A percentile compares a stretch with the other conserved stretches of the same genome.
phyloP scores from a whole-genome alignment of 2,113 vertebrate species.

The Rissa tridactyla region DNA sequence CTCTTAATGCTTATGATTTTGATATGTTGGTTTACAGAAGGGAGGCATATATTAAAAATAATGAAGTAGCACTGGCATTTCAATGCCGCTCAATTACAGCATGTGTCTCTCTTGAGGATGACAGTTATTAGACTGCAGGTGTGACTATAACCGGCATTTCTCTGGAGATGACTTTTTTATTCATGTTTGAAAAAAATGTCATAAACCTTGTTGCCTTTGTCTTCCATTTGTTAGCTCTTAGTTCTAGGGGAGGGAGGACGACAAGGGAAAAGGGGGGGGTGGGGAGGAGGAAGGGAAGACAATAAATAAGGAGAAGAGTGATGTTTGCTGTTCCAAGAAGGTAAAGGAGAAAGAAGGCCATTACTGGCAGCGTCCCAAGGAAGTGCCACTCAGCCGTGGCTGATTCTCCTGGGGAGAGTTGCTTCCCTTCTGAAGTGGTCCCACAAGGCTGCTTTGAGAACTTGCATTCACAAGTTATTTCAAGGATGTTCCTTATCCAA shows the following conservation, averaged over 20 bases:
- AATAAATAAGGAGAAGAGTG: background rate
- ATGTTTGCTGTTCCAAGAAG: background rate
- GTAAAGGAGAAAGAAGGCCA: background rate
- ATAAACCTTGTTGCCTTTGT: background rate
- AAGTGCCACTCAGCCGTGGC: background rate
- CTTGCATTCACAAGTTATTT: slow-evolving; percentile 3
- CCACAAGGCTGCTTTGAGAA: background rate
- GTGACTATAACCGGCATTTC: background rate
- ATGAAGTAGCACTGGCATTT: slow-evolving; percentile 52
- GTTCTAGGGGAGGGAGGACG: background rate
- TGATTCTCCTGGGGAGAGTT: background rate
- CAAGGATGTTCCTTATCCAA: slow-evolving; percentile 31
- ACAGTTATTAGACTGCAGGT: slow-evolving; percentile 6
- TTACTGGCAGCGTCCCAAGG: background rate
- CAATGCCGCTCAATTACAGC: slow-evolving; percentile 2
- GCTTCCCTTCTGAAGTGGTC: background rate
- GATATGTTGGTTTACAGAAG: slow-evolving; percentile 41
- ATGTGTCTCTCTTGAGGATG: background rate
- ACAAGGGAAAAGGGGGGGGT: background rate
- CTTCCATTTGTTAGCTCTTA: background rate
- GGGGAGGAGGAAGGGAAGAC: background rate
- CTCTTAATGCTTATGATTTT: slow-evolving; percentile 25
- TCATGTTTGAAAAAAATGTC: background rate
- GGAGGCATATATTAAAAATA: slow-evolving; percentile 45
- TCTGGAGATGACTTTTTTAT: background rate